Conservation (phyloP, 2,797 vertebrate species). For the Acanthurus lineatus region DNA sequence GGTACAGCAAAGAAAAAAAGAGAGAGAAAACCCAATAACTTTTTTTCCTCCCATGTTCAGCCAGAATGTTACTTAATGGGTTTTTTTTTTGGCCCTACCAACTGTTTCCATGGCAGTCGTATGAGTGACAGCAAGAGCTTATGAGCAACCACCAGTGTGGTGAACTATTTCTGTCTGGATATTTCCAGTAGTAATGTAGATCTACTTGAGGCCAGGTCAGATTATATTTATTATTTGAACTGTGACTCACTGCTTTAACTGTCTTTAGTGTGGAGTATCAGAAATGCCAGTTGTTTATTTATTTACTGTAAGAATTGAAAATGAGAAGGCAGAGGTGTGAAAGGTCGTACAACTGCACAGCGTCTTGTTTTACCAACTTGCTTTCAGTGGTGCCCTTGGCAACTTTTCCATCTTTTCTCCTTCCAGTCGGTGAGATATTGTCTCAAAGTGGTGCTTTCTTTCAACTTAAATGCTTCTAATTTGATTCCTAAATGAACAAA, state of each 20-base stretch:
- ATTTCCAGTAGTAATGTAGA: conserved; percentile 23
- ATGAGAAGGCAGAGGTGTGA: conserved; percentile 9
- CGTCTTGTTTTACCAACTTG: conserved; percentile 11
- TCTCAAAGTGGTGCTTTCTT: conserved; percentile 16
- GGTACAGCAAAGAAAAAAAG: conserved; percentile 1
- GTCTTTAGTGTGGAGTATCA: background rate
- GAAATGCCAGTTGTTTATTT: background rate
- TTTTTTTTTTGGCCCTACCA: conserved; percentile 17
- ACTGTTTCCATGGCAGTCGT: conserved; percentile 59
- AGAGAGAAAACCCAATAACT: background rate
- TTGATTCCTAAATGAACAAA: conserved; percentile 41
- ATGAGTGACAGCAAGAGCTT: conserved; percentile 59
- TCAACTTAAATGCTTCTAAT: conserved; percentile 34
- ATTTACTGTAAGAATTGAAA: background rate
- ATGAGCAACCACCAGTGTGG: conserved; percentile 24
- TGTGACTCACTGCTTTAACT: background rate
- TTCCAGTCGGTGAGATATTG: conserved; percentile 12
- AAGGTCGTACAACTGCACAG: background rate
- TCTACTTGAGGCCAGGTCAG: conserved; percentile 42
- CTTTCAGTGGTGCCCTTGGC: conserved; percentile 1
- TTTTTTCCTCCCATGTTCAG: background rate
- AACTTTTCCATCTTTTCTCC: conserved; percentile 6
- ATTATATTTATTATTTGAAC: conserved; percentile 32
- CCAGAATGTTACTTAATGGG: conserved; percentile 37
- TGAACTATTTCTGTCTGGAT: conserved; percentile 52